Percentiles rank a stretch among this genome's conserved stretches.
These are phyloP conservation scores for Puma concolor DNA, from an alignment of 2,113 vertebrate species.

Conservation along the genomic window DNA sequence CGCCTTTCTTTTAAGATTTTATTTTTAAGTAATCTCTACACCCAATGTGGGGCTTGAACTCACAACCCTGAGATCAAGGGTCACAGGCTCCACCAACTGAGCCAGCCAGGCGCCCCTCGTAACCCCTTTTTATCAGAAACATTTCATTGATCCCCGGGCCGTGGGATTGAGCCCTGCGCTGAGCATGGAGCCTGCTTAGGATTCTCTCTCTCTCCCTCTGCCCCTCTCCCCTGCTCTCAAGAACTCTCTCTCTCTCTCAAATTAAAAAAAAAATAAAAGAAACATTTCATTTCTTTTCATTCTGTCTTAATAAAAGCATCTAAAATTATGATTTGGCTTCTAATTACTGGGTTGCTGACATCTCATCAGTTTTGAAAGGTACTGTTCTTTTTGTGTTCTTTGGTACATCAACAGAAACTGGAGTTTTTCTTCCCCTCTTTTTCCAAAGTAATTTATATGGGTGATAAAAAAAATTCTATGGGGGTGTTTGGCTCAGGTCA, in stretches of 20 bases:
- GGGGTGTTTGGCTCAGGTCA: too few relatives aligned
- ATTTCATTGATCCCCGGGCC: too few relatives aligned
- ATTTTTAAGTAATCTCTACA: neutral
- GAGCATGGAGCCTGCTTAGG: too few relatives aligned
- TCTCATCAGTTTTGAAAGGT: neutral
- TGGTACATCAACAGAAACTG: neutral
- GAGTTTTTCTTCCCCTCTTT: neutral
- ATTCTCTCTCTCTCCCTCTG: too few relatives aligned
- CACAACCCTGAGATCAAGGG: neutral
- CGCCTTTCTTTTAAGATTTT: neutral
- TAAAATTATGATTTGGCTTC: neutral
- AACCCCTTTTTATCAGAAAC: neutral
- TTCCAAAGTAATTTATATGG: neutral
- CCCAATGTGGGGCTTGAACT: neutral
- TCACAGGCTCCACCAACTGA: neutral
- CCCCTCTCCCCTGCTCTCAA: too few relatives aligned
- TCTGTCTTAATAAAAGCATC: neutral
- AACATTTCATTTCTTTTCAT: neutral
- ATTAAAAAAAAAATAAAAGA: too few relatives aligned
- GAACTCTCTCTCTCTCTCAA: too few relatives aligned
- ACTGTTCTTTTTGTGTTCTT: neutral
- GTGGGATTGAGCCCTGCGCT: too few relatives aligned
- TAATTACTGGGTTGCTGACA: neutral
- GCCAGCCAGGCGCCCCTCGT: neutral
- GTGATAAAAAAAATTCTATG: neutral